phyloP scores from a whole-genome alignment of 1,140 invertebrate genomes.

The Fopius arisanus region DNA sequence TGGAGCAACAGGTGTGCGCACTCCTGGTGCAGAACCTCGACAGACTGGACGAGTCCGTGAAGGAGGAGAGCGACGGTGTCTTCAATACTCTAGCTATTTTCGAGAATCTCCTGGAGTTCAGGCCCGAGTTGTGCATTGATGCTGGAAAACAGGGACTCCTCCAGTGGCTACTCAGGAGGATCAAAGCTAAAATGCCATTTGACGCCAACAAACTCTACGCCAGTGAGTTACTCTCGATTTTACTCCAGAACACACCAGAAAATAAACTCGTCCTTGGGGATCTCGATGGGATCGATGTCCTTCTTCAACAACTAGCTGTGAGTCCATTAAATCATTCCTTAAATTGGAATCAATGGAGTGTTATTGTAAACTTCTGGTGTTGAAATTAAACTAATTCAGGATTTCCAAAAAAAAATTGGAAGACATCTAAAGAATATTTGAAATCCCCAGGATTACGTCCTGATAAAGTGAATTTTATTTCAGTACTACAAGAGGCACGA shows the following conservation, averaged over 20 bases:
- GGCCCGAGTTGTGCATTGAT: slow-evolving; percentile 82
- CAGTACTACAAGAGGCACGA: slow-evolving; percentile 95
- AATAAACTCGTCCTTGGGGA: slow-evolving; percentile 87
- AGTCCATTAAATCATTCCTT: slow-evolving; percentile 75
- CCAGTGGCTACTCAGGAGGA: slow-evolving; percentile 90
- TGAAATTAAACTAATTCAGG: too few species aligned
- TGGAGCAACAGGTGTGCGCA: slow-evolving; percentile 91
- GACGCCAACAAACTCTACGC: slow-evolving; percentile 96
- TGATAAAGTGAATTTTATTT: too few species aligned
- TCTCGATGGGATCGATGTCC: slow-evolving; percentile 94
- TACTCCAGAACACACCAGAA: slow-evolving; percentile 89
- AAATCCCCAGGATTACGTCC: too few species aligned
- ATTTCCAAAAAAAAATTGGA: too few species aligned
- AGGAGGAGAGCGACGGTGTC: slow-evolving; percentile 96
- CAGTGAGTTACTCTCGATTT: slow-evolving; percentile 95
- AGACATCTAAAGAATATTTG: too few species aligned
- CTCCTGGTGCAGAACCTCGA: slow-evolving; percentile 92
- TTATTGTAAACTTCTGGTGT: too few species aligned
- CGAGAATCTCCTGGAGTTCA: slow-evolving; percentile 92
- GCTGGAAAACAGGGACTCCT: slow-evolving; percentile 90
- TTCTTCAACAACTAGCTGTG: slow-evolving; percentile 95
- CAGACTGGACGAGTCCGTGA: slow-evolving; percentile 90
- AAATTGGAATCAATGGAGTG: too few species aligned
- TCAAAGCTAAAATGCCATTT: slow-evolving; percentile 88
- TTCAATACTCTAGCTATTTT: slow-evolving; percentile 78